Evolutionary conservation across 2,113 vertebrate genomes (phyloP).

Genomic region (Ammospiza nelsoni): DNA sequence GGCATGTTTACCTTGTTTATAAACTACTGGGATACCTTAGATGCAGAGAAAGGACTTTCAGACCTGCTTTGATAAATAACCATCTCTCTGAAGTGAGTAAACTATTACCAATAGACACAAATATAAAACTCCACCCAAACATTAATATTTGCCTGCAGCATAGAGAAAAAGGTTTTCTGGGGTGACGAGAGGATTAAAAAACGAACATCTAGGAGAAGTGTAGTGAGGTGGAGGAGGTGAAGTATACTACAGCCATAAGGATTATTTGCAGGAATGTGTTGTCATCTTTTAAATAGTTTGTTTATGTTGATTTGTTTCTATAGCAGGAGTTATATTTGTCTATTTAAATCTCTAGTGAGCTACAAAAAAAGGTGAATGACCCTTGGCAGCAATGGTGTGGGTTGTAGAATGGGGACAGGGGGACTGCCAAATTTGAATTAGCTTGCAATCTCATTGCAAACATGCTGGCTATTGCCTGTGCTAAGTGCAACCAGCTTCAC

Average conservation of each 20-base stretch:
- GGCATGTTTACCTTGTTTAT: background rate
- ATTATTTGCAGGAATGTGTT: background rate
- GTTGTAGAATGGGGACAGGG: background rate
- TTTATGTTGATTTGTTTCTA: background rate
- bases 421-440: accelerated
- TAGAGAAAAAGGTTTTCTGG: background rate
- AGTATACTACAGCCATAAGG: background rate
- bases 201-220: background rate
- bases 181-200: background rate
- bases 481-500: background rate
- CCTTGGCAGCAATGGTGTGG: background rate
- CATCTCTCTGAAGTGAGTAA: background rate
- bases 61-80: background rate
- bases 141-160: background rate
- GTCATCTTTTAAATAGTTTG: background rate
- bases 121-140: accelerated
- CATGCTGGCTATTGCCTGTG: background rate
- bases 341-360: background rate
- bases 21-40: background rate
- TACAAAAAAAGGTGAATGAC: background rate
- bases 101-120: background rate
- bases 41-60: background rate
- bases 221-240: background rate
- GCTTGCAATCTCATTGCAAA: background rate
- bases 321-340: background rate